A percentile compares a stretch with the other conserved stretches of the same genome.
phyloP scores from a whole-genome alignment of 1,140 invertebrate species.

The Tetramorium parvispinum region DNA sequence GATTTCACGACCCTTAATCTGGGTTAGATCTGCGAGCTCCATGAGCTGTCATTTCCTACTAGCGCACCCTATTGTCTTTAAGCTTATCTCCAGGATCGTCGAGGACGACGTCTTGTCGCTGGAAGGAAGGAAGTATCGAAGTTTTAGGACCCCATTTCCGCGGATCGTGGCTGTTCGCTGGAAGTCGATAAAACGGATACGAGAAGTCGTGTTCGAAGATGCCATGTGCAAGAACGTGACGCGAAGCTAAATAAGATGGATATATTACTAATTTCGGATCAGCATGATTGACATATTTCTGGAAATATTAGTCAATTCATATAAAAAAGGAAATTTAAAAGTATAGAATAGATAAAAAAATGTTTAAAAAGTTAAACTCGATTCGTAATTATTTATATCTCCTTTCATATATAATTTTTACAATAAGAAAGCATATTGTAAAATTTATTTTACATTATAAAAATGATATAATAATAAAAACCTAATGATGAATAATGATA shows the following conservation, averaged over 20 bases:
- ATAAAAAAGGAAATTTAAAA: not conserved
- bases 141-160: constrained; percentile 59
- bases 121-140: constrained; percentile 60
- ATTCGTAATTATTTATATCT: not conserved
- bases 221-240: not conserved
- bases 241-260: not conserved
- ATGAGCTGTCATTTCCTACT: constrained; percentile 75
- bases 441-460: not conserved
- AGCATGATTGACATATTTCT: not conserved
- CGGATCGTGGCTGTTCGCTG: constrained; percentile 15
- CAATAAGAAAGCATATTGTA: not conserved
- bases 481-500: not conserved
- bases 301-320: not conserved
- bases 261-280: not conserved
- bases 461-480: not conserved
- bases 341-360: not conserved
- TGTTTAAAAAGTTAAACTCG: not conserved
- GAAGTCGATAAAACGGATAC: constrained; percentile 50
- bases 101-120: constrained; percentile 33
- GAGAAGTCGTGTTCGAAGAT: not conserved
- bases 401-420: not conserved
- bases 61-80: constrained; percentile 78
- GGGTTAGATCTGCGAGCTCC: constrained; percentile 68
- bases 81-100: constrained; percentile 71
- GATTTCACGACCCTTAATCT: constrained; percentile 75